Base-by-base conservation (phyloP, 2,888 invertebrate genomes). In the Lepas anatifera region DNA sequence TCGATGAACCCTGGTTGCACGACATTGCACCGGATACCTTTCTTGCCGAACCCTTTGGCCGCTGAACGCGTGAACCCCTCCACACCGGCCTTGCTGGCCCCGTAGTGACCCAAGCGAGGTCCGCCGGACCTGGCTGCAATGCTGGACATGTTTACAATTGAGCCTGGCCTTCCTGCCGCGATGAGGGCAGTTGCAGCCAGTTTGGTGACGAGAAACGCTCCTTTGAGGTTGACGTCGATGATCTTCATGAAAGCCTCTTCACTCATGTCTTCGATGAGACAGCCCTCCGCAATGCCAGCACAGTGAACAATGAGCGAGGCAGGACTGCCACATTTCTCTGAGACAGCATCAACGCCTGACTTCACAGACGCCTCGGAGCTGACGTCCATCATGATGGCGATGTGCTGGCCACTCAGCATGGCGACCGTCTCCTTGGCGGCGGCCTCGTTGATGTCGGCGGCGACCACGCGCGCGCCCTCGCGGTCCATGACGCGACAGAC, bases 261-360 rank as follows among this genome's bases (percentile, higher is more conserved):
- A 2, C 8, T 32, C 58, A 58, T 58, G 35, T 58, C 35, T 13
- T 10, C 2, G 18, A 58, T 25, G 22, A 58, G 35, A n/a, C 58
- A 22, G 32, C 35, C 58, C 32, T 58, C 8, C 7, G 32, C 22
- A 35, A 58, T 83, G 16, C 83, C 83, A 4, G 83, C 83, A 25
- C 82, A 82, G 77, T 83, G 83, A 74, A 83, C 83, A 0, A 83
- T 79, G 58, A 83, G 74, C 74, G 78, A 82, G 74, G 83, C 82
- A 25, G 83, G 72, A 71, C 77, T 78, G 2, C 82, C 82, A 27
- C 27, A 41, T 7, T 27, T 25, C 16, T 41, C 39, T 11, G 3
- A 25, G 18, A 37, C 25, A 13, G 27, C 66, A 39, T 16, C 4
- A 0, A 66, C 43, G n/a, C 67, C 75, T 69, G 73, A 76, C 76